Base-by-base conservation (phyloP, 2,113 vertebrate species). In the Callorhinus ursinus region DNA sequence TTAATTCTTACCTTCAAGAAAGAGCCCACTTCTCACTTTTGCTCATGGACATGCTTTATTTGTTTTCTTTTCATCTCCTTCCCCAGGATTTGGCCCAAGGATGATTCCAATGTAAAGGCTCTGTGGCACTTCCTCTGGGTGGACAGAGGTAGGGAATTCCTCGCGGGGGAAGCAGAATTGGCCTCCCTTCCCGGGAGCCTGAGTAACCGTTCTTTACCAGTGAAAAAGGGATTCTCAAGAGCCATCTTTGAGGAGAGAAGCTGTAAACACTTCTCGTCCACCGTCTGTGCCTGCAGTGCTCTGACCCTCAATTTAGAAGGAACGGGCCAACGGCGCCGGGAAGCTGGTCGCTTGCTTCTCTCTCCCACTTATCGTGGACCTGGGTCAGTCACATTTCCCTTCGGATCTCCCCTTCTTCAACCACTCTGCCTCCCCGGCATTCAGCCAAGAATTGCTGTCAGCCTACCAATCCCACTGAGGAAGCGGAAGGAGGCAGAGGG, bases 11-110 rank as follows among this genome's bases (percentile, higher is more conserved):
- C 72, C 86, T 94, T 96, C 49, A n/a, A 46, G 72, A 86, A 86
- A 74, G 61, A 72, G 81, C 77, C 3, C 3, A 26, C 86, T 80
- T 84, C 88, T 88, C 72, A 83, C 86, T 49, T 95, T 90, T 92
- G 53, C 71, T 36, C 11, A 51, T 36, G 57, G 59, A 84, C 83
- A 79, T 2, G 63, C 53, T 96, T 42, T 61, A 74, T 77, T 74
- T 69, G 65, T 85, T 84, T 91, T 51, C 24, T 93, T 93, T 94
- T 53, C 53, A 92, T 92, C 81, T 77, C 85, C 69, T 94, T 67
- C 74, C n/a, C 33, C 57, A 94, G 92, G 87, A 39, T 95, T 72
- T 85, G 88, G 84, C 90, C 55, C 63, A 24, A 57, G 76, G 28
- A 49, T 24, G 31, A 16, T 74, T 80, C 79, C 49, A 63, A 19